A percentile compares a stretch with the other conserved stretches of the same genome.
These are phyloP conservation scores for Notoglanidium macrostoma DNA, from an alignment of 2,797 vertebrate genomes.

Conservation along the genomic window DNA sequence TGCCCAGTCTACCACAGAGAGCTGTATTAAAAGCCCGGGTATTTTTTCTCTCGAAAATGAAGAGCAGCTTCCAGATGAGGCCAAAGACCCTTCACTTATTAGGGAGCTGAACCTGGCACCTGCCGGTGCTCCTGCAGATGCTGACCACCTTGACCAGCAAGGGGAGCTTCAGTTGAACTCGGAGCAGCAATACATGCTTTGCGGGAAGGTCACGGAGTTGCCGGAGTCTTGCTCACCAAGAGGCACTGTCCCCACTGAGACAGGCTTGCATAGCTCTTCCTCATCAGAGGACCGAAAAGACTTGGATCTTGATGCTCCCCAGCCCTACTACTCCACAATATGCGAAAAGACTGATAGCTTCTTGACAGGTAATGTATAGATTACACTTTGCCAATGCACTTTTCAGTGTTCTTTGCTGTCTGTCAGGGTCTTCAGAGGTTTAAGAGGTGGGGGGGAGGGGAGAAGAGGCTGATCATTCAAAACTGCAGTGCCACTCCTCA, in stretches of 20 bases:
- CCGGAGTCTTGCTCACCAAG: slow-evolving; percentile 10
- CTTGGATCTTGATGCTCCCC: slow-evolving; percentile 64
- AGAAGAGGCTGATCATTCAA: slow-evolving; percentile 35
- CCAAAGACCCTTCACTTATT: slow-evolving; percentile 64
- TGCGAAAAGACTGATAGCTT: slow-evolving; percentile 80
- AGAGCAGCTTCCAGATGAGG: slow-evolving; percentile 71
- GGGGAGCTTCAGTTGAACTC: slow-evolving; percentile 38
- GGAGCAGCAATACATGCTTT: slow-evolving; percentile 73
- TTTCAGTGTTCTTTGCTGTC: slow-evolving; percentile 54
- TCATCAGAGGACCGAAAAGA: slow-evolving; percentile 57
- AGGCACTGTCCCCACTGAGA: slow-evolving; percentile 42
- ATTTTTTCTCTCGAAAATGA: slow-evolving; percentile 78
- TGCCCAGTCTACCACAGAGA: slow-evolving; percentile 75
- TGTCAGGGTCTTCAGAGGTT: slow-evolving; percentile 60
- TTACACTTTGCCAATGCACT: slow-evolving; percentile 48
- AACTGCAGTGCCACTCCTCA: slow-evolving; percentile 53
- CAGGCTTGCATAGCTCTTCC: slow-evolving; percentile 30
- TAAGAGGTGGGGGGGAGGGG: background rate
- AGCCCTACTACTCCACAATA: slow-evolving; percentile 75
- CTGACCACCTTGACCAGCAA: slow-evolving; percentile 21
- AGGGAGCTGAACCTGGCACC: slow-evolving; percentile 55
- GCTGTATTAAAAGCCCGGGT: slow-evolving; percentile 76
- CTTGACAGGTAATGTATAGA: slow-evolving; percentile 82
- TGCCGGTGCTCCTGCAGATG: slow-evolving; percentile 20
- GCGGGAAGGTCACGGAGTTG: slow-evolving; percentile 62